Percentiles rank a stretch among this genome's conserved stretches.
phyloP scores from a whole-genome alignment of 1,140 invertebrate species.

The Temnothorax curvispinosus region DNA sequence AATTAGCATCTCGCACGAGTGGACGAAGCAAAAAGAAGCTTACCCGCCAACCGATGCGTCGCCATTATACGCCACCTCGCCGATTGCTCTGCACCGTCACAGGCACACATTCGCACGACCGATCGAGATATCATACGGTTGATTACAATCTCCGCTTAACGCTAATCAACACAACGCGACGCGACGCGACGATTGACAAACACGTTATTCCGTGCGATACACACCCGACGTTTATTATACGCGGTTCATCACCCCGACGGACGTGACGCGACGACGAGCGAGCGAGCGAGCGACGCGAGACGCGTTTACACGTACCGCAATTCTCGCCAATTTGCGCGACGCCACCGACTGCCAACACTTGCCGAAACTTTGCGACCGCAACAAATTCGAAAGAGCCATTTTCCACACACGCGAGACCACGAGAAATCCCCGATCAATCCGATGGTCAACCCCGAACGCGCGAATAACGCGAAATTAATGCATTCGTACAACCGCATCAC shows the following conservation, averaged over 20 bases:
- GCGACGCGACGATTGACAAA: background rate
- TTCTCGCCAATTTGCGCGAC: background rate
- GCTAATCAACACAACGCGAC: slow-evolving; percentile 9
- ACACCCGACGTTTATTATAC: slow-evolving; percentile 17
- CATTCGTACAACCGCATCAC: too few species aligned
- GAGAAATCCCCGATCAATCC: background rate
- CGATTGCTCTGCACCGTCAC: background rate
- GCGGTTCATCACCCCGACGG: background rate
- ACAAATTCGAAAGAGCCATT: background rate
- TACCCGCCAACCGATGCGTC: background rate
- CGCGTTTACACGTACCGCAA: too few species aligned
- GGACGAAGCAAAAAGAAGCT: background rate
- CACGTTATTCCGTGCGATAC: background rate
- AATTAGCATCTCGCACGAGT: background rate
- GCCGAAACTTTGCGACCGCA: background rate
- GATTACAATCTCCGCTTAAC: background rate
- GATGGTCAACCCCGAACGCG: background rate
- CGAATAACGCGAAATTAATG: too few species aligned
- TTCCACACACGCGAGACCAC: background rate
- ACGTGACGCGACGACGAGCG: background rate
- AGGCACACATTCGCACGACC: background rate
- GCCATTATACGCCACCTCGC: background rate
- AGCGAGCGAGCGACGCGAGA: background rate
- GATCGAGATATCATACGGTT: background rate
- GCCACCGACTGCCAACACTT: too few species aligned